These are phyloP conservation scores for Calvadosia cruxmelitensis DNA, from an alignment of 30 jellyfish, hydroid and myxozoan genomes.

Conservation along the genomic window DNA sequence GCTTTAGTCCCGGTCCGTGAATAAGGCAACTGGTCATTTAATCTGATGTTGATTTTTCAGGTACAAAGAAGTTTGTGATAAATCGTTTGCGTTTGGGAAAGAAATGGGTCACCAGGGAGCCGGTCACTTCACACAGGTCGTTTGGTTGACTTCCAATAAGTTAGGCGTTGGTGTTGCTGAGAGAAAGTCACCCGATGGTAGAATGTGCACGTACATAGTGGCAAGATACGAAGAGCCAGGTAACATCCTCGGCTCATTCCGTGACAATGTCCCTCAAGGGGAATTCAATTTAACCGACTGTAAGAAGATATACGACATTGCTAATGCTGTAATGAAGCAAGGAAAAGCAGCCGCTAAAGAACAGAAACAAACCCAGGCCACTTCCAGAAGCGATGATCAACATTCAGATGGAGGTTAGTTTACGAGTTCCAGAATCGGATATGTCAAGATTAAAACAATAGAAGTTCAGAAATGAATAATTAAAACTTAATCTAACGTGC, in stretches of 20 bases:
- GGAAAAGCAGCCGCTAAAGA: no score
- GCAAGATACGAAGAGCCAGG: constrained; percentile 82
- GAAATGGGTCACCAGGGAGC: constrained; percentile 41
- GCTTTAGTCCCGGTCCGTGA: no score
- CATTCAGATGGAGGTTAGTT: no score
- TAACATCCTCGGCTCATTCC: constrained; percentile 45
- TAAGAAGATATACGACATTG: neutral
- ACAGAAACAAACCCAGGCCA: no score
- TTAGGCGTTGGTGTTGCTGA: constrained; percentile 81
- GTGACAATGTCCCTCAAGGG: constrained; percentile 39
- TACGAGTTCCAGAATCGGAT: no score
- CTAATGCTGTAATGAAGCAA: neutral
- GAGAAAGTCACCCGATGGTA: constrained; percentile 32
- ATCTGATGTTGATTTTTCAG: constrained; percentile 33
- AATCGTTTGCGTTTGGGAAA: constrained; percentile 41
- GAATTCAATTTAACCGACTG: neutral
- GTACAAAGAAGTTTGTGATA: constrained; percentile 79
- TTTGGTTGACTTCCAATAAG: constrained; percentile 64
- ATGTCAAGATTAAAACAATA: no score
- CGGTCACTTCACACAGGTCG: constrained; percentile 72
- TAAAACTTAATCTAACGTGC: no score
- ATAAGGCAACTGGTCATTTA: no score
- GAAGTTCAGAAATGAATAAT: no score
- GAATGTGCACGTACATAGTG: constrained; percentile 69
- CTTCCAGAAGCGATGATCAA: no score